These are phyloP conservation scores for Anabacerthia variegaticeps DNA, from an alignment of 2,797 vertebrate species.

Conservation along the genomic window DNA sequence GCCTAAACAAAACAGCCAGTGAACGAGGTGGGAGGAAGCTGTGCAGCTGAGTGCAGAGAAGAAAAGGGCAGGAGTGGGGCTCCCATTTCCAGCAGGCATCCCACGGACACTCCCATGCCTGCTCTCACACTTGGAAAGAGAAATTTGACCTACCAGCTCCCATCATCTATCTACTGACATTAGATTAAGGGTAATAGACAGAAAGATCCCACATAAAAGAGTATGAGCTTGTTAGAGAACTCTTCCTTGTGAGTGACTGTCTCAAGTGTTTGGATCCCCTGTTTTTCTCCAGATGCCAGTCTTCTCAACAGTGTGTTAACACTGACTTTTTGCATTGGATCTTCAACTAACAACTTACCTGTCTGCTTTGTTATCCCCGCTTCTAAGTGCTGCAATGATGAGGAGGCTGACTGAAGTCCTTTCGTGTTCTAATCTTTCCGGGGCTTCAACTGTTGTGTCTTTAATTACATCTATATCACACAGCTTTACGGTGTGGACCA, in stretches of 20 bases:
- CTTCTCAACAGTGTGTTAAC: background rate
- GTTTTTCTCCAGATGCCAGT: background rate
- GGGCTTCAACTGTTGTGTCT: background rate
- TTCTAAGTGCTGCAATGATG: background rate
- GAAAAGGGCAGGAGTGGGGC: background rate
- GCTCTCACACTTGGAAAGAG: background rate
- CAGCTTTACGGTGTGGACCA: background rate
- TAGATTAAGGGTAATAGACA: background rate
- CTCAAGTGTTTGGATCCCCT: background rate
- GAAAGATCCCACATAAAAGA: background rate
- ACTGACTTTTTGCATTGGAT: background rate
- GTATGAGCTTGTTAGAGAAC: background rate
- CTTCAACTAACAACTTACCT: background rate
- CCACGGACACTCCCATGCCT: background rate
- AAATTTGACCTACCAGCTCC: background rate
- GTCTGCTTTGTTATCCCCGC: background rate
- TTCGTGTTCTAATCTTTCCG: background rate
- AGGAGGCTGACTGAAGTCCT: background rate
- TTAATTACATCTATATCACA: background rate
- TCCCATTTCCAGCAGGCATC: background rate
- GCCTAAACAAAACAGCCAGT: fast-evolving
- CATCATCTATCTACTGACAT: background rate
- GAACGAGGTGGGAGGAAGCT: background rate
- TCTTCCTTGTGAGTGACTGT: background rate
- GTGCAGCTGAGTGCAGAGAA: fast-evolving